Evolutionary conservation across 2,888 invertebrate species (phyloP), one percentile per base, ranked within the genome.

Genomic region (Coelopa pilipes): DNA sequence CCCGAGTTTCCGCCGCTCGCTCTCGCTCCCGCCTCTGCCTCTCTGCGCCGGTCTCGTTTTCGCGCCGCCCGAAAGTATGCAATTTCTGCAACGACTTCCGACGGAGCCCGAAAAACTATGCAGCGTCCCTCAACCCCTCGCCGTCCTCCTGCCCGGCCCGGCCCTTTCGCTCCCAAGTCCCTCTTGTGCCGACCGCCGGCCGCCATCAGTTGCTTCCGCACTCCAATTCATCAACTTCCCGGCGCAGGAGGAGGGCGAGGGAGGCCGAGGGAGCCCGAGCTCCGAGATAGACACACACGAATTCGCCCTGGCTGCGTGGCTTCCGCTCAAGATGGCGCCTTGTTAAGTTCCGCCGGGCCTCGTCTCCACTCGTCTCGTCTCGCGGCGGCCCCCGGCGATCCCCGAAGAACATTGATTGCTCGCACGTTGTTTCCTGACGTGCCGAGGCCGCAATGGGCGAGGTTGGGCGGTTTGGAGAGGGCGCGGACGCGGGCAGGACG

Each of bases 391-490:
- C 19, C n/a, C 13, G 70, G 70, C 70, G 53, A 70, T 70, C 70
- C 70, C 71, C 45, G 71, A 55, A 63, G 71, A 45, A 71, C 71
- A 71, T 71, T 71, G 71, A 71, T 71, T 71, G 71, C 71, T 71
- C 46, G 71, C 55, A 71, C 71, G 65, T 71, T 71, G 55, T 65
- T 65, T 15, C 13, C 15, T 65, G 71, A 65, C 65, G 71, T 71
- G 63, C 53, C 55, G 70, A n/a, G 67, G 24, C 59, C 47, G 57
- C 15, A 19, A n/a, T n/a, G 7, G 34, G 34, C 34, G 34, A 34
- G 34, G 34, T 34, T 2, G 34, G 7, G 34, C 34, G 34, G 7
- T n/a, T n/a, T n/a, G n/a, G 34, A 34, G 34, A 34, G 34, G 7
- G 34, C 2, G 34, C 2, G 34, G 7, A 7, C 2, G 34, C 2